A percentile compares a stretch with the other conserved stretches of the same genome.
Evolutionary conservation across 2,888 invertebrate genomes (phyloP).

Genomic region (Drosophila suboccidentalis): DNA sequence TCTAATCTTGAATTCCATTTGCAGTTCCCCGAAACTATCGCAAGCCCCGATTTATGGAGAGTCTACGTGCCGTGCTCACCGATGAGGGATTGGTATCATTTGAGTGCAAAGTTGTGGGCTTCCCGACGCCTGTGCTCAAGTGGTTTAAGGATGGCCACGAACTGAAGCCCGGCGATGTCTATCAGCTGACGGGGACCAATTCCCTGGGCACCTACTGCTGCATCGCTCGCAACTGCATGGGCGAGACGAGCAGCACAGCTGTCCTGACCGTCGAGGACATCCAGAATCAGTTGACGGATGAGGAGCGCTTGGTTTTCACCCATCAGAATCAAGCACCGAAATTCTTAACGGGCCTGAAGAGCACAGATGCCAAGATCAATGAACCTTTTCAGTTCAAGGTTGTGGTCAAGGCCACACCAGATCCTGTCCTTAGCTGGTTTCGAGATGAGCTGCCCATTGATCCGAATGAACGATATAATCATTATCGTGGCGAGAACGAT

Average conservation of each 20-base stretch:
- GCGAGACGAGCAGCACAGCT: slow-evolving; percentile 93
- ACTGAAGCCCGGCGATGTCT: slow-evolving; percentile 96
- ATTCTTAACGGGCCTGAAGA: slow-evolving; percentile 92
- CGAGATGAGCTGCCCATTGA: slow-evolving; percentile 93
- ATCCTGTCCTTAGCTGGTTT: slow-evolving; percentile 94
- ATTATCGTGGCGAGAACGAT: slow-evolving; percentile 90
- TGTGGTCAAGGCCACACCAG: slow-evolving; percentile 93
- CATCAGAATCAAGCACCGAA: slow-evolving; percentile 94
- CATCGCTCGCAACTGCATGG: slow-evolving; percentile 96
- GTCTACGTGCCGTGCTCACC: slow-evolving; percentile 94
- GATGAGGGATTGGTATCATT: slow-evolving; percentile 97
- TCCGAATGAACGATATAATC: slow-evolving; percentile 89
- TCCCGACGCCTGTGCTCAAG: slow-evolving; percentile 93
- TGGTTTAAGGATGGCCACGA: slow-evolving; percentile 98
- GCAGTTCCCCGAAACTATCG: slow-evolving; percentile 96
- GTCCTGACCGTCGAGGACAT: slow-evolving; percentile 96
- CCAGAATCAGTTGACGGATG: slow-evolving; percentile 94
- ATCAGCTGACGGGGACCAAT: slow-evolving; percentile 95
- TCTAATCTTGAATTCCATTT: slow-evolving; percentile 62
- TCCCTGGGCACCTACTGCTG: slow-evolving; percentile 96
- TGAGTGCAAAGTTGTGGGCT: slow-evolving; percentile 97
- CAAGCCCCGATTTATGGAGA: slow-evolving; percentile 95
- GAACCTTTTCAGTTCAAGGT: slow-evolving; percentile 93
- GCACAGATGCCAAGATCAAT: slow-evolving; percentile 93
- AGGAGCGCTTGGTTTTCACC: slow-evolving; percentile 88